These are phyloP conservation scores for Dendroctonus valens DNA, from an alignment of 1,140 invertebrate species.

Conservation along the genomic window DNA sequence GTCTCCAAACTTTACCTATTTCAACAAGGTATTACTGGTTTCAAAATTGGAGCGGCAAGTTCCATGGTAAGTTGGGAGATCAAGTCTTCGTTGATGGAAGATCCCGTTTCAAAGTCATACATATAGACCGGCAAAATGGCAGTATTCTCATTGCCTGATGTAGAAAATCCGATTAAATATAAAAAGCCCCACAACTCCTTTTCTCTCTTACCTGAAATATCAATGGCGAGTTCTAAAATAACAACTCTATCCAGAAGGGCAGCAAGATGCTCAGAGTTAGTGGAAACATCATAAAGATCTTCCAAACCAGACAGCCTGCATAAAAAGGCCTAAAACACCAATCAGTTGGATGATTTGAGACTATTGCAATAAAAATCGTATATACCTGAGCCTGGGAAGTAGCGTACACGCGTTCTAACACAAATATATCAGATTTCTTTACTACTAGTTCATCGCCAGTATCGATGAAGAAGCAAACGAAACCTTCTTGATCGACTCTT, in stretches of 20 bases:
- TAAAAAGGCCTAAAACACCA: slow-evolving; percentile 55
- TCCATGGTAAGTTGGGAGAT: slow-evolving; percentile 5
- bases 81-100: slow-evolving; percentile 42
- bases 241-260: slow-evolving; percentile 30
- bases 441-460: slow-evolving; percentile 60
- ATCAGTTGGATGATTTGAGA: neutral
- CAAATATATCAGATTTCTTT: slow-evolving; percentile 52
- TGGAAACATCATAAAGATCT: slow-evolving; percentile 52
- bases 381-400: slow-evolving; percentile 59
- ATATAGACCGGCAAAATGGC: slow-evolving; percentile 43
- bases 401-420: slow-evolving; percentile 58
- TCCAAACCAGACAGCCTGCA: slow-evolving; percentile 61
- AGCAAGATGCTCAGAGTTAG: slow-evolving; percentile 36
- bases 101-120: slow-evolving; percentile 42
- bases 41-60: slow-evolving; percentile 1
- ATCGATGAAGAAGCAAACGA: slow-evolving; percentile 63
- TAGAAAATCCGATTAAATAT: neutral
- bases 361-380: neutral
- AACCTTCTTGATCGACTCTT: slow-evolving; percentile 48
- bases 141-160: slow-evolving; percentile 18
- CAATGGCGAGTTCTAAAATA: slow-evolving; percentile 34
- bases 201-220: slow-evolving; percentile 27
- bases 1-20: no score
- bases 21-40: neutral
- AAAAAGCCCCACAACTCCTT: neutral